phyloP scores from a whole-genome alignment of 1,140 invertebrate genomes.

The Brachionus asplanchnoidis region DNA sequence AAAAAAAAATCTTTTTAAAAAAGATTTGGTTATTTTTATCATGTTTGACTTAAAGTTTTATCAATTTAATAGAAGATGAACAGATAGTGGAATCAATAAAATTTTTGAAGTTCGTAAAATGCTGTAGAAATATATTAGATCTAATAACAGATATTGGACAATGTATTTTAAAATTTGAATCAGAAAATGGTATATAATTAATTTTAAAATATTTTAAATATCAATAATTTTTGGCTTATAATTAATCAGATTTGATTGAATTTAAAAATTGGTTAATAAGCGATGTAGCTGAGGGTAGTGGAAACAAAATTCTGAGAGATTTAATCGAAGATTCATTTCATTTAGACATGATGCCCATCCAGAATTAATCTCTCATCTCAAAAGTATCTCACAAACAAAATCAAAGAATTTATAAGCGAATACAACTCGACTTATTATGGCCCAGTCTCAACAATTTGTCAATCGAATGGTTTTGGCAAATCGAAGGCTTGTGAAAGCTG shows the following conservation, averaged over 20 bases:
- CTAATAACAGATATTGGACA: no score
- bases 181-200: no score
- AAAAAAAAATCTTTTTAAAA: no score
- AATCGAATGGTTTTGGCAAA: constrained; percentile 6
- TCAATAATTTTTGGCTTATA: no score
- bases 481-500: not conserved
- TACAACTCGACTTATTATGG: not conserved
- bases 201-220: no score
- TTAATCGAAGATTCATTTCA: not conserved
- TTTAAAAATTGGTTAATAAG: not conserved
- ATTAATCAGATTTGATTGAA: not conserved
- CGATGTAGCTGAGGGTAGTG: not conserved
- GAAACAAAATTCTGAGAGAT: not conserved
- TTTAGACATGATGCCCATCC: not conserved
- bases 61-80: no score
- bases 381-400: not conserved
- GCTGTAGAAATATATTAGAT: no score
- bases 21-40: no score
- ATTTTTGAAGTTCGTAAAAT: no score
- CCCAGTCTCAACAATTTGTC: not conserved
- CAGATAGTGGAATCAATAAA: no score
- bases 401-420: not conserved
- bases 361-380: not conserved
- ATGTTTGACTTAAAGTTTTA: no score
- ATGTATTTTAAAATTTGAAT: no score